Evolutionary conservation across 2,888 invertebrate species (phyloP).

Genomic region (Heliconius cydno): DNA sequence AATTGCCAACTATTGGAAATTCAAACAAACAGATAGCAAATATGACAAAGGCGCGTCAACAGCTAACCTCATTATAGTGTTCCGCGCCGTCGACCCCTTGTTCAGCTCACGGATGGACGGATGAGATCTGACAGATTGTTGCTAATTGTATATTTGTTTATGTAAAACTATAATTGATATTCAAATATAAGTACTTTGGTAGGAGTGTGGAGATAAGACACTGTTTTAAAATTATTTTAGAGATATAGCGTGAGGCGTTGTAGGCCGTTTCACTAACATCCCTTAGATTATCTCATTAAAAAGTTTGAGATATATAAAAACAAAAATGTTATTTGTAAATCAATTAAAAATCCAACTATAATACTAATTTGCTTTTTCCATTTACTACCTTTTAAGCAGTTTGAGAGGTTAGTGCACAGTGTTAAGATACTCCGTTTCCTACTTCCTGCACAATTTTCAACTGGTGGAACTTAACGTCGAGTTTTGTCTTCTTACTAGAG

Average conservation of each 20-base stretch:
- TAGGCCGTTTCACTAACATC: no score
- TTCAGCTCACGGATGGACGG: constrained; percentile 24
- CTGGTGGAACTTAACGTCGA: neutral
- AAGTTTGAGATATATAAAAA: no score
- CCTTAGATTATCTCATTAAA: no score
- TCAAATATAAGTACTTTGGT: no score
- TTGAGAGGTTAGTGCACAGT: neutral
- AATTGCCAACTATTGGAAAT: constrained; percentile 29
- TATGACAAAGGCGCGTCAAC: constrained; percentile 35
- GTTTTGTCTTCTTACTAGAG: neutral
- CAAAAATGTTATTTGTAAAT: no score
- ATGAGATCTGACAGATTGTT: constrained; percentile 28
- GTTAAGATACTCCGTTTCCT: neutral
- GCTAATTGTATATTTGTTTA: no score
- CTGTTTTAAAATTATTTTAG: neutral
- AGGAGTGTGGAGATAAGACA: no score
- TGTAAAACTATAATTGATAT: no score
- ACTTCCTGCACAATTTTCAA: neutral
- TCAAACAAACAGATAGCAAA: constrained; percentile 15
- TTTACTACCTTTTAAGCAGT: neutral
- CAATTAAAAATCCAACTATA: no score
- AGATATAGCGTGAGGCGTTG: neutral
- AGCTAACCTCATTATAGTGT: constrained; percentile 54
- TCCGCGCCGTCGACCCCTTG: constrained; percentile 48
- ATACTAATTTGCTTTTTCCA: no score